phyloP scores from a whole-genome alignment of 2,888 invertebrate species.

The Liposcelis brunnea region DNA sequence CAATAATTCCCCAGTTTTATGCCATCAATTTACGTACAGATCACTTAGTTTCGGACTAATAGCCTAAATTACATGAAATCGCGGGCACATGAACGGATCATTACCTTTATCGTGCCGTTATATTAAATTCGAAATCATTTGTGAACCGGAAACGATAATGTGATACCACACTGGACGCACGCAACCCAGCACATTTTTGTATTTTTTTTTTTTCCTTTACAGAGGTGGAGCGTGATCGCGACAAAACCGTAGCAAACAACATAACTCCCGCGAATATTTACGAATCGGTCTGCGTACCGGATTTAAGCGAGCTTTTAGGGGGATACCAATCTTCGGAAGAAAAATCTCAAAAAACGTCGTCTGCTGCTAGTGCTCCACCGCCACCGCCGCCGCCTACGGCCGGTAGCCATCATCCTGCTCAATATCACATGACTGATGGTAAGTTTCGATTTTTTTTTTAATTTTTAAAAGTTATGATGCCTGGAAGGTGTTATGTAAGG shows the following conservation, averaged over 20 bases:
- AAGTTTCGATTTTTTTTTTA: conserved; percentile 10
- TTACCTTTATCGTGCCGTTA: background rate
- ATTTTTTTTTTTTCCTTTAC: conserved; percentile 18
- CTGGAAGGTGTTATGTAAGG: too few relatives aligned
- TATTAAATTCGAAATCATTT: too few relatives aligned
- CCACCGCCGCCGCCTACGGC: conserved; percentile 18
- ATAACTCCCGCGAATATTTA: conserved; percentile 48
- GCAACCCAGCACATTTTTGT: background rate
- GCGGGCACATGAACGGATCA: background rate
- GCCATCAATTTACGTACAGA: too few relatives aligned
- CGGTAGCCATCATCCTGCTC: conserved; percentile 12
- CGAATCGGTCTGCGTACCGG: conserved; percentile 66
- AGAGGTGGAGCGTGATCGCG: conserved; percentile 67
- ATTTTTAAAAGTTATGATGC: background rate
- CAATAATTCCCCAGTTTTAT: too few relatives aligned
- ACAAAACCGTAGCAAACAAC: conserved; percentile 31
- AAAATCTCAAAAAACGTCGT: conserved; percentile 21
- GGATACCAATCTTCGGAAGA: conserved; percentile 30
- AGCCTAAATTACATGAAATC: too few relatives aligned
- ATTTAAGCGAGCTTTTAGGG: conserved; percentile 51
- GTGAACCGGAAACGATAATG: too few relatives aligned
- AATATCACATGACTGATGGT: conserved; percentile 12
- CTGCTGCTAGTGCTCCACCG: conserved; percentile 20
- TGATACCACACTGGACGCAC: too few relatives aligned
- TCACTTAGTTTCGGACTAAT: too few relatives aligned